Base-by-base conservation (phyloP, 1,140 invertebrate genomes). In the Plutomurus gul region DNA sequence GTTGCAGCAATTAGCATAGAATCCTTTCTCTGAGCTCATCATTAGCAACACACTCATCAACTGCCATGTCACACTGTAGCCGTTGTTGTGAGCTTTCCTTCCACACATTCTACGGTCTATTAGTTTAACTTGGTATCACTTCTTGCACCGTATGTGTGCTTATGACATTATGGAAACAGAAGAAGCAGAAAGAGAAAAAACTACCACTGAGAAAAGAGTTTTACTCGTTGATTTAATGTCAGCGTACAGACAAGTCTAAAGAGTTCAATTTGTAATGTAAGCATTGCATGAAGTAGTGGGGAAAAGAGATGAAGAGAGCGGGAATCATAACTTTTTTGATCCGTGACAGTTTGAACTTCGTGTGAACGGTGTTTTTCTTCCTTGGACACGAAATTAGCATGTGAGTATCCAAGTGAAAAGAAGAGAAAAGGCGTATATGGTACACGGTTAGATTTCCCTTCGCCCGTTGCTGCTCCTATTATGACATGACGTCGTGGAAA, bases 11-110 rank as follows among this genome's bases (percentile, higher is more conserved):
- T 72, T 43, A 72, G 39, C 36, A 39, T 39, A 11, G 37, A 39
- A 72, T 72, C 70, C 70, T 27, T 40, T 43, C 40, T 11, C 27
- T 16, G 56, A 76, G 51, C 49, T 76, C 47, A 30, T 76, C 51
- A 76, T 76, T 76, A 56, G 47, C 47, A 39, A 76, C 40, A 51
- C n/a, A 76, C 74, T 65, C 30, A 65, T 65, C 56, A 65, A n/a
- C 56, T 65, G 56, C 36, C 56, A 36, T 18, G n/a, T n/a, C n/a
- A n/a, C n/a, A n/a, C n/a, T n/a, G n/a, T n/a, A n/a, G n/a, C n/a
- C n/a, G n/a, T n/a, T n/a, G n/a, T n/a, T n/a, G n/a, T n/a, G n/a
- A n/a, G n/a, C n/a, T n/a, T n/a, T n/a, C n/a, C n/a, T n/a, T n/a
- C n/a, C n/a, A n/a, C n/a, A n/a, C n/a, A n/a, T n/a, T n/a, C n/a